phyloP scores from a whole-genome alignment of 2,888 invertebrate species.

The Agrotis segetum region DNA sequence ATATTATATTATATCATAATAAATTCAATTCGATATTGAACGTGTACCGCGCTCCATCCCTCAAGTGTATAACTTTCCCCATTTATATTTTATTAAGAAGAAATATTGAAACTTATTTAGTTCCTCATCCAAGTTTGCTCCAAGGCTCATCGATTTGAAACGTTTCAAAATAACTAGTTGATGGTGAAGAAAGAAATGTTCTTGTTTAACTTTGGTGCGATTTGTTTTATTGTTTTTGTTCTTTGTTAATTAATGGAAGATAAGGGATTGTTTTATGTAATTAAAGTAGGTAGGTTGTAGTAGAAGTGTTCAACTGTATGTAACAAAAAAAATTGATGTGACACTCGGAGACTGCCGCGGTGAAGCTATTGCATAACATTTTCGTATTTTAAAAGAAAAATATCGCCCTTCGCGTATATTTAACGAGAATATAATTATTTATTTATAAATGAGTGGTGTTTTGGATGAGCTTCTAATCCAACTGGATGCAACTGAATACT shows the following conservation, averaged over 20 bases:
- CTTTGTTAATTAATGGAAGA: neutral
- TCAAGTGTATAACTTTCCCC: constrained; percentile 75
- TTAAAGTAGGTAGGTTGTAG: too few relatives aligned
- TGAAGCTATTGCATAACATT: too few relatives aligned
- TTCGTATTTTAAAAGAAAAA: too few relatives aligned
- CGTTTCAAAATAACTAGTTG: constrained; percentile 68
- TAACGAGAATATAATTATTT: too few relatives aligned
- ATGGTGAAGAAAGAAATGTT: constrained; percentile 50
- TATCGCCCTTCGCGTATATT: too few relatives aligned
- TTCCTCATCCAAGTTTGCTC: constrained; percentile 83
- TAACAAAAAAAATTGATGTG: too few relatives aligned
- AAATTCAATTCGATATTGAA: constrained; percentile 61
- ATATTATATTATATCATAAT: constrained; percentile 41
- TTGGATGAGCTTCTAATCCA: too few relatives aligned
- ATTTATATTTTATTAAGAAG: constrained; percentile 86
- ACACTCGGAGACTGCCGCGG: too few relatives aligned
- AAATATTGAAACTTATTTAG: constrained; percentile 83
- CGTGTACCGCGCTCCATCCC: constrained; percentile 61
- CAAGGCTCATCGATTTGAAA: constrained; percentile 83
- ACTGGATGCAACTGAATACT: too few relatives aligned
- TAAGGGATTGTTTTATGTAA: too few relatives aligned
- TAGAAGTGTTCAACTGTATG: too few relatives aligned
- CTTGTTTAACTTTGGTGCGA: constrained; percentile 40
- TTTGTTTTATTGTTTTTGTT: constrained; percentile 36
- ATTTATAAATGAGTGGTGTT: too few relatives aligned